Percentiles rank a stretch among this genome's conserved stretches.
phyloP scores from a whole-genome alignment of 2,797 vertebrate species.

The Characodon lateralis region DNA sequence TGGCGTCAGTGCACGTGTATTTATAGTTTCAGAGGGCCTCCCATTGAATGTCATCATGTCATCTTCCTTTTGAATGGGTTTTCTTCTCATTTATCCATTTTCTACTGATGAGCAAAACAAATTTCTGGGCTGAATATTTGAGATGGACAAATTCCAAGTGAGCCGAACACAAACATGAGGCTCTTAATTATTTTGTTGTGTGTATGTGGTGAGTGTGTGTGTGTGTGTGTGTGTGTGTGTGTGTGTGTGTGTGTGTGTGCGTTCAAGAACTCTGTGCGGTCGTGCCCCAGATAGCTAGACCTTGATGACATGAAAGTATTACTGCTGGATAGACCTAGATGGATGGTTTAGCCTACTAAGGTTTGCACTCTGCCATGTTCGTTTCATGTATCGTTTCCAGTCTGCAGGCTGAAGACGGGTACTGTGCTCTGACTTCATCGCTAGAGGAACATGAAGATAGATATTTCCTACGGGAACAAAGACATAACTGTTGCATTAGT shows the following conservation, averaged over 20 bases:
- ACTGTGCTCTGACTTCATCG: slow-evolving; percentile 24
- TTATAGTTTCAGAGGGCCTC: slow-evolving; percentile 1
- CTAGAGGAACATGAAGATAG: slow-evolving; percentile 16
- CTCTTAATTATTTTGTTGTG: background rate
- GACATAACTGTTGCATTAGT: slow-evolving; percentile 21
- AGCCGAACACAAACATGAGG: background rate
- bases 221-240: no score
- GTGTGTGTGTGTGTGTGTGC: slow-evolving; percentile 4
- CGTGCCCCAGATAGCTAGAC: slow-evolving; percentile 40
- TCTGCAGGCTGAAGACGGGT: slow-evolving; percentile 6
- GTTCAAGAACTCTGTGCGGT: slow-evolving; percentile 8
- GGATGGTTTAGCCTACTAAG: slow-evolving; percentile 17
- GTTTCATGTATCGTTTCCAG: no score
- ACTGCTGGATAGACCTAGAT: slow-evolving; percentile 8
- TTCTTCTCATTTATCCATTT: slow-evolving; percentile 9
- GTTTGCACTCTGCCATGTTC: slow-evolving; percentile 15
- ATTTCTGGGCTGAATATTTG: slow-evolving; percentile 2
- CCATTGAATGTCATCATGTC: background rate
- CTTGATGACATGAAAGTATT: slow-evolving; percentile 40
- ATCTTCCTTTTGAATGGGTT: background rate
- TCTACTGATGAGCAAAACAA: slow-evolving; percentile 7
- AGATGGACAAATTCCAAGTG: slow-evolving; percentile 3
- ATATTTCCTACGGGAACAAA: slow-evolving; percentile 14
- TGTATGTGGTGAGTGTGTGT: no score
- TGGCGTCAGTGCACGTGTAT: slow-evolving; percentile 2